A percentile compares a stretch with the other conserved stretches of the same genome.
These are phyloP conservation scores for Lucilia cuprina DNA, from an alignment of 1,140 invertebrate genomes.

Conservation along the genomic window DNA sequence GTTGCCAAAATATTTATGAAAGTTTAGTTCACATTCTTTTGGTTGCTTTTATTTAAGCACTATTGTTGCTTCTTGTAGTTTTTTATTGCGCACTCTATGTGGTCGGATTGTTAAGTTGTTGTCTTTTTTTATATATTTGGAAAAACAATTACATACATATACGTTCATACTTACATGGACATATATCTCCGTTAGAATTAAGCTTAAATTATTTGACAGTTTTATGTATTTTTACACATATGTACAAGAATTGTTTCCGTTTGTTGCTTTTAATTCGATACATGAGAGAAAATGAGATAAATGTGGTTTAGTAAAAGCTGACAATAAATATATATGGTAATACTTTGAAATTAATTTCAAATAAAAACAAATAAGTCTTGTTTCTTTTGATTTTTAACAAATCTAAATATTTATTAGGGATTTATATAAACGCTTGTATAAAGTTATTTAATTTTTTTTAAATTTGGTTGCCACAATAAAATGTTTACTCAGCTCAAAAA, in stretches of 20 bases:
- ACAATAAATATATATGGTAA: too few relatives aligned
- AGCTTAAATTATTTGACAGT: constrained; percentile 12
- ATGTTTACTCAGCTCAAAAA: too few relatives aligned
- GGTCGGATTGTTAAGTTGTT: neutral
- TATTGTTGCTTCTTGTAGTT: neutral
- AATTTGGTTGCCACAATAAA: too few relatives aligned
- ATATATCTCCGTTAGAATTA: neutral
- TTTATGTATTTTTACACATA: constrained; percentile 4
- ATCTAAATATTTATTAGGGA: too few relatives aligned
- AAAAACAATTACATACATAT: too few relatives aligned
- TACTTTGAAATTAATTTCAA: too few relatives aligned
- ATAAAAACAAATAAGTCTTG: too few relatives aligned
- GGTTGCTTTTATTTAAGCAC: neutral
- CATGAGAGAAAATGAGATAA: neutral
- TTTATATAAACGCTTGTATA: too few relatives aligned
- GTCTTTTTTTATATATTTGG: neutral
- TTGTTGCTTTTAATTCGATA: neutral
- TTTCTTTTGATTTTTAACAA: too few relatives aligned
- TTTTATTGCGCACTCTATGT: neutral
- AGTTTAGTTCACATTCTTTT: neutral
- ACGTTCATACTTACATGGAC: neutral
- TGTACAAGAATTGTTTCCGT: neutral
- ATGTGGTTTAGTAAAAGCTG: too few relatives aligned
- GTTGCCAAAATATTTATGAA: constrained; percentile 13
- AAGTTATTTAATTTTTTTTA: too few relatives aligned